Evolutionary conservation across 2,888 invertebrate species (phyloP).

Genomic region (Cantharis nigra): DNA sequence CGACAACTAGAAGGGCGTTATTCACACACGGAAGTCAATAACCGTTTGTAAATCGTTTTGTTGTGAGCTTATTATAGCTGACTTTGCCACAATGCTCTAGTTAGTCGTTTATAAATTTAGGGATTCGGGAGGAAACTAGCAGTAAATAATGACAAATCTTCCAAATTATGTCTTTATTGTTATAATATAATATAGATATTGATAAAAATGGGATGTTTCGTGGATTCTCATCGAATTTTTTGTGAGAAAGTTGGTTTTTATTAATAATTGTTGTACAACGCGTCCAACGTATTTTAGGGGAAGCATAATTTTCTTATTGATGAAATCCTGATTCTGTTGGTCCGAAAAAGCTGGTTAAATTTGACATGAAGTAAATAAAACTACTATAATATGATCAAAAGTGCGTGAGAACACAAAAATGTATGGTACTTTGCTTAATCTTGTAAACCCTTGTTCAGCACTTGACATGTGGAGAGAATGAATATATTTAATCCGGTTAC

Average conservation of each 20-base stretch:
- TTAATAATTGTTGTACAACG: background rate
- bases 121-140: constrained; percentile 26
- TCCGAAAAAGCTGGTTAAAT: background rate
- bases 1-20: constrained; percentile 35
- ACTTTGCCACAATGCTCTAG: constrained; percentile 42
- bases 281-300: background rate
- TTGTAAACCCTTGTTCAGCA: constrained; percentile 41
- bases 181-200: constrained; percentile 20
- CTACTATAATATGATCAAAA: background rate
- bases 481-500: constrained; percentile 33
- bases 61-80: constrained; percentile 40
- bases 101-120: constrained; percentile 42
- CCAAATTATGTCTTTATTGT: constrained; percentile 37
- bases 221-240: constrained; percentile 5
- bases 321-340: background rate
- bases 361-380: background rate
- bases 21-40: constrained; percentile 39
- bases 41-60: constrained; percentile 40
- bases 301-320: background rate
- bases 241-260: background rate
- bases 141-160: constrained; percentile 32
- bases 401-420: constrained; percentile 28
- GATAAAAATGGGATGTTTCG: constrained; percentile 21
- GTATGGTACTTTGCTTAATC: constrained; percentile 35
- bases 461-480: constrained; percentile 36